Evolutionary conservation across 2,113 vertebrate genomes (phyloP).

Genomic region (Hylia prasina): DNA sequence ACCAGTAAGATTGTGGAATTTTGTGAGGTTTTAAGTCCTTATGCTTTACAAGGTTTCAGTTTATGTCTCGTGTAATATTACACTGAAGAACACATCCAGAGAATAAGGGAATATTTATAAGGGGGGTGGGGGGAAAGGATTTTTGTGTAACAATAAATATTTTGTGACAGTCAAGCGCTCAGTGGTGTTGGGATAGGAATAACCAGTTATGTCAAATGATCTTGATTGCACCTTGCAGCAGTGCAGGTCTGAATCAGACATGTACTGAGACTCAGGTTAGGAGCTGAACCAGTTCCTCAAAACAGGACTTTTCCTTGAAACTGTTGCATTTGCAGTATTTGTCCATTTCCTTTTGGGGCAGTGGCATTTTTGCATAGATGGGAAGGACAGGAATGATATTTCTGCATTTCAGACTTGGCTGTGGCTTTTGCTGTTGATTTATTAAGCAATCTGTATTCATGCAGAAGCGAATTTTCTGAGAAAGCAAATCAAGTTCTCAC

Average conservation of each 20-base stretch:
- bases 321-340: background rate
- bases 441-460: conserved; percentile 4
- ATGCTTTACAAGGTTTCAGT: background rate
- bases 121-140: accelerated
- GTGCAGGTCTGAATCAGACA: background rate
- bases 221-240: conserved; percentile 21
- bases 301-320: background rate
- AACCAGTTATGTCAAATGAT: conserved; percentile 14
- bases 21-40: conserved; percentile 18
- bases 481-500: conserved; percentile 55
- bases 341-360: background rate
- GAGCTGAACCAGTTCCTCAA: background rate
- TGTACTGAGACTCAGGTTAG: background rate
- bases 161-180: background rate
- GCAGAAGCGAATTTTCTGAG: conserved; percentile 13
- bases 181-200: background rate
- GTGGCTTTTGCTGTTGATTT: background rate
- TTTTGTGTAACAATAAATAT: background rate
- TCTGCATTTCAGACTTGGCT: background rate
- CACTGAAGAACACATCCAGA: conserved; percentile 9
- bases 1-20: background rate
- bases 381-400: background rate
- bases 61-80: background rate
- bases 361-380: background rate
- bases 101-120: conserved; percentile 21